Percentiles rank a stretch among this genome's conserved stretches.
phyloP scores from a whole-genome alignment of 2,797 vertebrate species.

The Sciurus vulgaris region DNA sequence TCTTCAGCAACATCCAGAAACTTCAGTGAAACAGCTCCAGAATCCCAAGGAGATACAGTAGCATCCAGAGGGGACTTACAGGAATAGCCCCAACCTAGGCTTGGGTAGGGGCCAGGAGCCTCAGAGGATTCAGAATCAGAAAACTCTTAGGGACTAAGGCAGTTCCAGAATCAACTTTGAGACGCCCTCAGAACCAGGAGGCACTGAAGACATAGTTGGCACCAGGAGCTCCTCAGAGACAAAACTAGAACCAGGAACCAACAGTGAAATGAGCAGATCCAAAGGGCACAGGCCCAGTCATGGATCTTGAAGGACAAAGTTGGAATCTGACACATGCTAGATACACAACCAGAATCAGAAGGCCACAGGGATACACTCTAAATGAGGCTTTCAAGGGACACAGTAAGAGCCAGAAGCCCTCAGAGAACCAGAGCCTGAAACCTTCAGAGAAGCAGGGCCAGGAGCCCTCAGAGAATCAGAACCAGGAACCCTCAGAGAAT shows the following conservation, averaged over 20 bases:
- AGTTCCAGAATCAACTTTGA: conserved; percentile 1
- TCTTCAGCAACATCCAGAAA: not conserved
- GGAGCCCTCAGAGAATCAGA: not conserved
- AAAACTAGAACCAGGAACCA: not conserved
- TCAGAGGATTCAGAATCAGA: not conserved
- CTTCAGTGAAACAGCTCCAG: not conserved
- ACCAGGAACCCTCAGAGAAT: not conserved
- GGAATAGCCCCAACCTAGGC: not conserved
- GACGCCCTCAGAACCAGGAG: not conserved
- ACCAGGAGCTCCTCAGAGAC: not conserved
- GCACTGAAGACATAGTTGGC: not conserved
- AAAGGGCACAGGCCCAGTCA: not conserved
- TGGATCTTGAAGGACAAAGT: not conserved
- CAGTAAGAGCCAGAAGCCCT: not conserved
- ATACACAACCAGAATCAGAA: not conserved
- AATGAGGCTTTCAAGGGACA: not conserved
- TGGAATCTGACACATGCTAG: not conserved
- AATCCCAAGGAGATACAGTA: not conserved
- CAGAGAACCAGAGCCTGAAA: not conserved
- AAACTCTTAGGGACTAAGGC: not conserved
- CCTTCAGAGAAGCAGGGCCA: not conserved
- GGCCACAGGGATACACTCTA: not conserved
- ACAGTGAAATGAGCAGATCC: not conserved
- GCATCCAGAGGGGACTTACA: not conserved
- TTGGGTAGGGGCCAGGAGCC: not conserved